Evolutionary conservation across 1,140 invertebrate genomes (phyloP), one percentile per base, ranked within the genome.

Genomic region (Bombus vancouverensis): DNA sequence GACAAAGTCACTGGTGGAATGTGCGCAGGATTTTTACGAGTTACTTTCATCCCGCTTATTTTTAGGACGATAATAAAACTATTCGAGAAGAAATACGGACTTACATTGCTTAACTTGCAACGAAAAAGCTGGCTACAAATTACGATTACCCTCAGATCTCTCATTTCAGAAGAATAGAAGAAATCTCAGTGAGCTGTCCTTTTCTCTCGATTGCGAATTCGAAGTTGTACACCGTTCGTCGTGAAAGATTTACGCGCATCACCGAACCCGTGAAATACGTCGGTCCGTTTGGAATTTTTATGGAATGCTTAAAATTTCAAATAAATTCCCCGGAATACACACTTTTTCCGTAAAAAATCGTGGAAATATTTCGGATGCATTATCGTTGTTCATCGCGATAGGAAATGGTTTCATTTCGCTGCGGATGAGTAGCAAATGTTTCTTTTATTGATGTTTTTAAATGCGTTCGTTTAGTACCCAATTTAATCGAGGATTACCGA

Each of bases 21-120:
- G 62, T 68, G 81, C 28, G 32, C 76, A 77, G 73, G 37, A 76
- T 37, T 83, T 83, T 83, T 83, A 83, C 81, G 62, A 77, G 10
- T 47, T 1, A 15, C 28, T 34, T 57, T 83, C 42, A 44, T 59
- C 22, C 47, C 47, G 28, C 10, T 77, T n/a, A 39, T 42, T 70
- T 68, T 62, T 34, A 25, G 37, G 9, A 10, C 44, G 34, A 32
- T 28, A 25, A n/a, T 25, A 44, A 66, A 25, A 28, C 6, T 6
- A 25, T 22, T n/a, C 4, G 22, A 22, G 18, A n/a, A 66, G 42
- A 66, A 53, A 78, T 78, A 44, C 47, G 5, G 62, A 66, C 76
- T 25, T 34, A 25, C 8, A 22, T 53, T 53, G n/a, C 62, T 34
- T 44, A 78, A 44, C 10, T 42, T 62, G 37, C 37, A 22, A 42